Base-by-base conservation (phyloP, 1,140 invertebrate species). In the Tetramorium alpestre region DNA sequence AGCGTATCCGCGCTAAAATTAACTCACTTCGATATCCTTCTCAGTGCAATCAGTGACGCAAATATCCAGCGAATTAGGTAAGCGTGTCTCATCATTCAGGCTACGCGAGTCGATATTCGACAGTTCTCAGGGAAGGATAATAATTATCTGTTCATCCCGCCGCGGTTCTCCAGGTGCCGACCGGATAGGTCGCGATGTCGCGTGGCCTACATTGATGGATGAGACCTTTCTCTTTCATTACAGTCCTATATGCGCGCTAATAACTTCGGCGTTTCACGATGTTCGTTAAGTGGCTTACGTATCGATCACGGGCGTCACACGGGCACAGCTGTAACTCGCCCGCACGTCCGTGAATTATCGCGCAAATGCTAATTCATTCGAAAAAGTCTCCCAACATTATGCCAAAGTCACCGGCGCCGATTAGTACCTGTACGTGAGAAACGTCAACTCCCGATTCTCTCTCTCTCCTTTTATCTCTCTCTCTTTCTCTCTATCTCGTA, bases 341-440 rank as follows among this genome's bases (percentile, higher is more conserved):
- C 33, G 49, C 38, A 38, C 54, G 51, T 73, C 11, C 51, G 25
- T 22, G 54, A 60, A 73, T 82, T 82, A 82, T 82, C 80, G 47
- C 67, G 80, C 54, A 49, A 73, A 82, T 82, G 80, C 54, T 82
- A 82, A 82, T 82, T 82, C 54, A n/a, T 58, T 58, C 16, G 80
- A n/a, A 82, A 73, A 58, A 62, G 51, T 47, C 67, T 82, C 41
- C 28, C 67, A 28, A 22, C 47, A 18, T 62, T 69, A 69, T 60
- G 18, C 80, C 51, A 73, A 73, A 82, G 80, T 41, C 72, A 56
- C 72, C 80, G 67, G 22, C 38, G 18, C 4, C 54, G 25, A 82
- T 82, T 82, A 82, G 80, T 73, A 70, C 10, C 51, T 13, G 8
- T 51, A 60, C 67, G 80, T 82, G 51, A 82, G 51, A 73, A 82